Base-by-base conservation (phyloP, 2,888 invertebrate genomes). In the Brachyptera risi region DNA sequence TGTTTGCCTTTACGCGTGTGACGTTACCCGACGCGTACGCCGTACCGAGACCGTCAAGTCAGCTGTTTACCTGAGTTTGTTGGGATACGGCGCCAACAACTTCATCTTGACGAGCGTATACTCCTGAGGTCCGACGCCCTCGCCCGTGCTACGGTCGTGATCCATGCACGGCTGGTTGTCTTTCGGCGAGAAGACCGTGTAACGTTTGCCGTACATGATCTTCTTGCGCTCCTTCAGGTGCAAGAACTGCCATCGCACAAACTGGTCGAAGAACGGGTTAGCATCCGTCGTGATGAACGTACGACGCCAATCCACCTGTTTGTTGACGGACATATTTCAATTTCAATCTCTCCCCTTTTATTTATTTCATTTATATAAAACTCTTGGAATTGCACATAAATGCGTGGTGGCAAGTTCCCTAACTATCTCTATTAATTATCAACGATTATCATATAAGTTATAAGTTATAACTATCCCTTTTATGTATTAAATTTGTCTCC, bases 151-250 rank as follows among this genome's bases (percentile, higher is more conserved):
- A 68, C 99, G 83, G 75, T 99, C 99, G 73, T 99, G 99, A 75
- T 99, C 99, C 99, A 99, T 99, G 73, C 99, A 99, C 0, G 99
- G 98, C 74, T 99, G 99, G 7, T 89, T 89, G 77, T 99, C 99
- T 71, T 90, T 85, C 0, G 97, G 96, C 0, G 97, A 98, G 76
- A 85, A 99, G 67, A 99, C 90, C 0, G 97, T 96, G 72, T 97
- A 91, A 4, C 99, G 82, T 78, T 99, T 99, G 17, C 99, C 99
- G 78, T 92, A 99, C 78, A 92, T 87, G 26, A 99, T 86, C 77
- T 96, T 96, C 65, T 93, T 91, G 50, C 87, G 82, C 63, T 87
- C 86, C 72, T 86, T 92, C 23, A 99, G 78, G 66, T 89, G 87
- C 62, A 87, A 76, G 74, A 93, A 99, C 75, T 98, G 98, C 99